These are phyloP conservation scores for Ctena decussata DNA, from an alignment of 2,888 invertebrate genomes.

Conservation along the genomic window DNA sequence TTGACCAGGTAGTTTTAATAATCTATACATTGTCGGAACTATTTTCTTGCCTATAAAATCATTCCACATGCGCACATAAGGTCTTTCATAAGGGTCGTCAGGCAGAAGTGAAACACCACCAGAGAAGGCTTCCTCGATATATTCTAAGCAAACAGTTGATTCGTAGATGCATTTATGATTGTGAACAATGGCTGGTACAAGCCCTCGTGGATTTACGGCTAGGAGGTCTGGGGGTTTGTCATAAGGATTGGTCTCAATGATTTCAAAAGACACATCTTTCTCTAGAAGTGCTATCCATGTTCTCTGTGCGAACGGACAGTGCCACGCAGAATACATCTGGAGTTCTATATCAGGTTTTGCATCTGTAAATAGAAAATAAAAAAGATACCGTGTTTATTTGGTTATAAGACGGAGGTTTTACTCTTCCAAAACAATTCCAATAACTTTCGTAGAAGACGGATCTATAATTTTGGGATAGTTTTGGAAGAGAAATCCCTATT, in stretches of 20 bases:
- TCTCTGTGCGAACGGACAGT: conserved; percentile 80
- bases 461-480: too few species aligned
- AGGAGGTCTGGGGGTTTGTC: conserved; percentile 74
- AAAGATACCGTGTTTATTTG: too few species aligned
- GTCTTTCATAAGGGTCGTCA: conserved; percentile 68
- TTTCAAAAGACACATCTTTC: conserved; percentile 73
- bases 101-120: conserved; percentile 66
- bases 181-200: conserved; percentile 72
- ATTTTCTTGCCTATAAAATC: conserved; percentile 71
- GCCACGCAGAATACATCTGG: too few species aligned
- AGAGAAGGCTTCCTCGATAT: conserved; percentile 73
- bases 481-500: too few species aligned
- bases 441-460: too few species aligned
- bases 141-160: conserved; percentile 74
- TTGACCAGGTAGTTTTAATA: conserved; percentile 64
- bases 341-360: too few species aligned
- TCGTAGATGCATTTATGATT: conserved; percentile 73
- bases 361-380: too few species aligned
- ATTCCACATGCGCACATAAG: conserved; percentile 71
- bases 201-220: conserved; percentile 74
- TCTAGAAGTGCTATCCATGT: conserved; percentile 77
- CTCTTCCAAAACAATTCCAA: too few species aligned
- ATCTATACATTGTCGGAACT: conserved; percentile 31
- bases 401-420: too few species aligned
- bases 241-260: conserved; percentile 77